Base-by-base conservation (phyloP, 2,113 vertebrate species). In the Dicerorhinus sumatrensis region DNA sequence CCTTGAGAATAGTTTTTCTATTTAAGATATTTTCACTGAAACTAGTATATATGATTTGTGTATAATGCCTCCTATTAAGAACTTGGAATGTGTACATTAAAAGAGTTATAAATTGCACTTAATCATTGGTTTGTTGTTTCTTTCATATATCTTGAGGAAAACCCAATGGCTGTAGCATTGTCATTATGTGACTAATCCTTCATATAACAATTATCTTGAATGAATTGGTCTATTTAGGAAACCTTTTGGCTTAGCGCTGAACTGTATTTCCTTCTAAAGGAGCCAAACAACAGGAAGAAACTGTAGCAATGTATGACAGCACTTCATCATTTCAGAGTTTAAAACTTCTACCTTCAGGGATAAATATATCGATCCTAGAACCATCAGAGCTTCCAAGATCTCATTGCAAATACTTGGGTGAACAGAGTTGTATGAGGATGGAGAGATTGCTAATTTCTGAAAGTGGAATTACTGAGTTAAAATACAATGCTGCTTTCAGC, bases 181-280 rank as follows among this genome's bases (percentile, higher is more conserved):
- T n/a, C 42, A 54, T 90, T 97, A 96, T 91, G 42, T 60, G 65
- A 94, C 76, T 90, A 95, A 84, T 94, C n/a, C 46, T 93, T 95
- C 27, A 80, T 89, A 48, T 95, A 70, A 91, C 82, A 96, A 60
- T 98, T 93, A 93, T 60, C 65, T 93, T 96, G 63, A 94, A 94
- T 88, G 81, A 84, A 96, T 67, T 69, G 33, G 31, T 93, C 86
- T 97, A 60, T 79, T 96, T 94, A 79, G 75, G n/a, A 85, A 80
- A 36, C 23, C 11, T 16, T 69, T 89, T 92, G 81, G 23, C 89
- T 84, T 90, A 75, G 54, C 56, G 29, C 46, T 82, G 7, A 94
- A 88, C 48, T 89, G 0, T 77, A n/a, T 60, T 69, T 89, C 17
- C 33, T 92, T 48, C 18, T 65, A 67, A n/a, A 60, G 33, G 58